Percentiles rank a stretch among this genome's conserved stretches.
phyloP scores from a whole-genome alignment of 2,888 invertebrate genomes.

The Pseudanteris insignis region DNA sequence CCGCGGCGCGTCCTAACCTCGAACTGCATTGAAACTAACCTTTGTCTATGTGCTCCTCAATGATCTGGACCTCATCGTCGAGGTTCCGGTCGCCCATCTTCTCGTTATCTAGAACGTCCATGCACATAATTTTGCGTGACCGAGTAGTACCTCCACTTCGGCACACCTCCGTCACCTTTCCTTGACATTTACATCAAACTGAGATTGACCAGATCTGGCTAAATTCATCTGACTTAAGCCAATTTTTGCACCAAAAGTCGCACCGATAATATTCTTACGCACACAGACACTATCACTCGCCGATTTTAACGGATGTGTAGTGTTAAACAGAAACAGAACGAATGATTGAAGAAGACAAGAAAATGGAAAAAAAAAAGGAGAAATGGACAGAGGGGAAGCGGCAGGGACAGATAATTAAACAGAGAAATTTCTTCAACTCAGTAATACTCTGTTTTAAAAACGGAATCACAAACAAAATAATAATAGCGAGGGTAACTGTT shows the following conservation, averaged over 20 bases:
- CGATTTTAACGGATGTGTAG: constrained; percentile 1
- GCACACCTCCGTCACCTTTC: constrained; percentile 50
- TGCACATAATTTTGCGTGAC: constrained; percentile 62
- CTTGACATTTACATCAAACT: constrained; percentile 59
- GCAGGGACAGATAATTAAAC: no score
- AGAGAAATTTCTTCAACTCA: no score
- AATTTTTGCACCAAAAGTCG: constrained; percentile 6
- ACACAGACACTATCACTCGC: constrained; percentile 8
- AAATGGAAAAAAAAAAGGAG: neutral
- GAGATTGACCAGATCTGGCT: constrained; percentile 12
- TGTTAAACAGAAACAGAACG: neutral
- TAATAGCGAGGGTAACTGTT: neutral
- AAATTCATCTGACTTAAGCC: constrained; percentile 12
- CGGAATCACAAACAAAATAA: no score
- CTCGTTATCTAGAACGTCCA: constrained; percentile 63
- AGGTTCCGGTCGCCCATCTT: constrained; percentile 61
- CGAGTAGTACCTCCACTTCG: constrained; percentile 52
- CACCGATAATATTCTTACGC: constrained; percentile 2
- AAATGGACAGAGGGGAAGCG: neutral
- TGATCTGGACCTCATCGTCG: constrained; percentile 64
- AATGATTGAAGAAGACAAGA: neutral
- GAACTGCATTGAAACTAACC: constrained; percentile 48
- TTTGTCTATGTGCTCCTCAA: constrained; percentile 58
- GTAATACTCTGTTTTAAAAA: no score
- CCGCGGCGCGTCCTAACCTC: neutral